These are phyloP conservation scores for Lucifuga dentata DNA, from an alignment of 2,113 vertebrate genomes.

Conservation along the genomic window DNA sequence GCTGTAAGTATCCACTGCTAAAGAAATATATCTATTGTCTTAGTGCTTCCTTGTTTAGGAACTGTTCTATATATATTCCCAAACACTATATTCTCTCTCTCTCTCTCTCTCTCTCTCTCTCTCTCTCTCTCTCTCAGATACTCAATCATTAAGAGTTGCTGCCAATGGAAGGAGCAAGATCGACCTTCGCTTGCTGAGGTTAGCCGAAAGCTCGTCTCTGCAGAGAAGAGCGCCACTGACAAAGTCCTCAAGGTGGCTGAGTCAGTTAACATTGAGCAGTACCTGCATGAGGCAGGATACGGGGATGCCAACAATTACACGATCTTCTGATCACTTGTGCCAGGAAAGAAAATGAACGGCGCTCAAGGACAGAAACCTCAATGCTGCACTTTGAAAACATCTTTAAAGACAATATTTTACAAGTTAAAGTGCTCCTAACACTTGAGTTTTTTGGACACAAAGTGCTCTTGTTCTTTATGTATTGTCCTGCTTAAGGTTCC, in stretches of 20 bases:
- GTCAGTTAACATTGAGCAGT: constrained; percentile 75
- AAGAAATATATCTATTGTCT: not conserved
- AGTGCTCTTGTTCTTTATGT: not conserved
- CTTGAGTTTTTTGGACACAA: constrained; percentile 5
- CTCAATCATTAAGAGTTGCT: constrained; percentile 89
- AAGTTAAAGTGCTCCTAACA: constrained; percentile 4
- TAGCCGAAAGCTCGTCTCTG: constrained; percentile 77
- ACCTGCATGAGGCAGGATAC: constrained; percentile 82
- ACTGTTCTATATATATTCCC: not conserved
- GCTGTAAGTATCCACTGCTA: constrained; percentile 81
- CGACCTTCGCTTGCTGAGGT: constrained; percentile 83
- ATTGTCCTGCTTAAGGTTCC: not conserved
- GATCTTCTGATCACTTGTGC: constrained; percentile 70
- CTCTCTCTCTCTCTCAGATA: constrained; percentile 79
- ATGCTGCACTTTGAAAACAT: constrained; percentile 22
- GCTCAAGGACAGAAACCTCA: not conserved
- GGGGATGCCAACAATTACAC: constrained; percentile 81
- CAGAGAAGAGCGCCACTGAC: constrained; percentile 84
- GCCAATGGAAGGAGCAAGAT: constrained; percentile 87
- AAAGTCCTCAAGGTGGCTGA: constrained; percentile 86
- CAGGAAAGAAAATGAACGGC: constrained; percentile 26
- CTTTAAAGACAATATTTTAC: not conserved
- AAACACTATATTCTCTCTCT: constrained; percentile 11
- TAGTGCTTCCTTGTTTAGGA: not conserved
- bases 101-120: constrained; percentile 19